These are phyloP conservation scores for Beroe ovata DNA, from an alignment of 37 sponge, comb jelly and placozoan species.

Conservation along the genomic window DNA sequence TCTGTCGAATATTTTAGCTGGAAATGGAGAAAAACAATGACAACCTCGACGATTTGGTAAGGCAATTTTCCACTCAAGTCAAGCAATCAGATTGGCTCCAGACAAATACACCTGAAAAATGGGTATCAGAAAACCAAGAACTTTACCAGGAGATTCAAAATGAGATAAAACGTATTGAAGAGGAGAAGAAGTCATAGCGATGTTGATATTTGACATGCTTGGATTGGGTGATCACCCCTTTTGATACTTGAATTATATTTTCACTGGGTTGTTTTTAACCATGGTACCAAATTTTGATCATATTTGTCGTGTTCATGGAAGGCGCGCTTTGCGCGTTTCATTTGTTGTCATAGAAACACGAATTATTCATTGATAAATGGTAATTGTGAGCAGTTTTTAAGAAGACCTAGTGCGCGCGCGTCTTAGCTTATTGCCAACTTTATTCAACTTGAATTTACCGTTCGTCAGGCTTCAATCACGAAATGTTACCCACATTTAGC, in stretches of 20 bases:
- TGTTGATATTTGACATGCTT: too few relatives aligned
- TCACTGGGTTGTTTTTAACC: too few relatives aligned
- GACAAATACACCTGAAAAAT: constrained; percentile 27
- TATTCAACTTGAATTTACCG: too few relatives aligned
- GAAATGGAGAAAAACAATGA: not conserved
- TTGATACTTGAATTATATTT: too few relatives aligned
- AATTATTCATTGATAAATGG: not conserved
- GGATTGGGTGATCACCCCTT: too few relatives aligned
- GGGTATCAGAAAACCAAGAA: constrained; percentile 47
- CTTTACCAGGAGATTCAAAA: constrained; percentile 43
- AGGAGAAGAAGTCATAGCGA: not conserved
- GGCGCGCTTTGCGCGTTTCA: not conserved
- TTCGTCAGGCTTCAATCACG: too few relatives aligned
- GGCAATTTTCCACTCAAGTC: constrained; percentile 5
- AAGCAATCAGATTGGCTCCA: constrained; percentile 31
- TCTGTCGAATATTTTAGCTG: too few relatives aligned
- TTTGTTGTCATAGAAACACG: constrained; percentile 33
- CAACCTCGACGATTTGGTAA: constrained; percentile 27
- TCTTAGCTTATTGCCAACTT: too few relatives aligned
- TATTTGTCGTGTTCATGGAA: not conserved
- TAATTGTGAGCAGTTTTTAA: constrained; percentile 1
- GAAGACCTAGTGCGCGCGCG: not conserved
- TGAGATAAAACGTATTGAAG: constrained; percentile 8
- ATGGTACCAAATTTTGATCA: too few relatives aligned
- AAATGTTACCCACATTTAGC: too few relatives aligned